Evolutionary conservation across 2,888 invertebrate species (phyloP).

Genomic region (Andrena hattorfiana): DNA sequence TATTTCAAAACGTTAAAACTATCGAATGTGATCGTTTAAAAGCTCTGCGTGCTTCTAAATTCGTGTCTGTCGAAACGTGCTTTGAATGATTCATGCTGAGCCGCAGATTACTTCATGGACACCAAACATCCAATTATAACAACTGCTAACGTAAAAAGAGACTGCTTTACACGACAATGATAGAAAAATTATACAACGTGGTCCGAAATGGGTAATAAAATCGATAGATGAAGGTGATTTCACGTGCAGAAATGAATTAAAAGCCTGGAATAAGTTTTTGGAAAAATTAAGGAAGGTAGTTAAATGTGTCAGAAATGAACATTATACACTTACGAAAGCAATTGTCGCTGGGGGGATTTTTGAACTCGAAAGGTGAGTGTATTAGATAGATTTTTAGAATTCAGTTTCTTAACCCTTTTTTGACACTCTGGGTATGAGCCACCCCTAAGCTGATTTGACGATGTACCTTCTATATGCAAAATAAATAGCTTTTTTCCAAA

Average conservation of each 20-base stretch:
- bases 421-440: no score
- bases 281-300: background rate
- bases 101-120: conserved; percentile 42
- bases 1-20: background rate
- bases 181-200: background rate
- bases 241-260: background rate
- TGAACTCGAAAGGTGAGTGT: no score
- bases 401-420: no score
- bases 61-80: conserved; percentile 46
- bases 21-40: conserved; percentile 17
- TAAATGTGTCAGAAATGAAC: no score
- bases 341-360: no score
- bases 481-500: no score
- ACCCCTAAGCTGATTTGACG: no score
- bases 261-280: background rate
- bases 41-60: conserved; percentile 29
- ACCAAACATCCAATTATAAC: conserved; percentile 60
- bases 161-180: background rate
- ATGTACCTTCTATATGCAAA: no score
- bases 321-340: no score
- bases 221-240: no score
- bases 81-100: conserved; percentile 30
- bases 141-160: background rate
- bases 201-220: background rate
- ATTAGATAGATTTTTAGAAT: no score